A percentile compares a stretch with the other conserved stretches of the same genome.
These are phyloP conservation scores for Polydrusus cervinus DNA, from an alignment of 2,888 invertebrate species.

Conservation along the genomic window DNA sequence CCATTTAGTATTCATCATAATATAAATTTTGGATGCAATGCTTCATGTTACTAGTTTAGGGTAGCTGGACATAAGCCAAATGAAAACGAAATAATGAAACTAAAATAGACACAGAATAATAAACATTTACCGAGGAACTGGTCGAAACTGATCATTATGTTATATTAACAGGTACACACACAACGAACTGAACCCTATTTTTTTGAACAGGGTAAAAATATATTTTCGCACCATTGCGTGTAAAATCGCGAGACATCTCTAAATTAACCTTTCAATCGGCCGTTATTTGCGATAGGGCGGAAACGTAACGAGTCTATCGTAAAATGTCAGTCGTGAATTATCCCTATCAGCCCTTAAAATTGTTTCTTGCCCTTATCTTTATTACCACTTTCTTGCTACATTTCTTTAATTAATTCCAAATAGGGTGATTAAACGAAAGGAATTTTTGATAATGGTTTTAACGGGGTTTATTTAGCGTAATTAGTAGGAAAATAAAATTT, in stretches of 20 bases:
- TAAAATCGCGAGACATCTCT: conserved; percentile 26
- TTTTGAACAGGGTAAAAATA: not conserved
- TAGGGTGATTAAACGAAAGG: conserved; percentile 14
- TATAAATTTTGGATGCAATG: no score
- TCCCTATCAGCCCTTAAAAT: conserved; percentile 29
- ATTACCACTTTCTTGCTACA: conserved; percentile 28
- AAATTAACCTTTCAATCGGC: conserved; percentile 27
- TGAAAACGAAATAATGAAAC: no score
- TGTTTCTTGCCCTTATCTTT: conserved; percentile 28
- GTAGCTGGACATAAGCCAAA: no score
- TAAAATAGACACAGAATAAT: no score
- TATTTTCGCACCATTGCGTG: conserved; percentile 11
- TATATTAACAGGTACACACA: no score
- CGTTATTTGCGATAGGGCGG: conserved; percentile 19
- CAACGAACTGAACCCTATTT: no score
- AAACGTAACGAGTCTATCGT: conserved; percentile 29
- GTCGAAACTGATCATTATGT: no score
- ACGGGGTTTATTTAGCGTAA: not conserved
- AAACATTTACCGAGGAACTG: no score
- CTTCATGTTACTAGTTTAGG: no score
- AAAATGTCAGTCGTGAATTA: conserved; percentile 32
- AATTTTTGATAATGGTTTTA: conserved; percentile 20
- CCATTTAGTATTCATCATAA: no score
- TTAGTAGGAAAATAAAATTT: not conserved
- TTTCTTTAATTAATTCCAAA: conserved; percentile 30